phyloP scores from a whole-genome alignment of 2,888 invertebrate species.

The Mellilla xanthometata region DNA sequence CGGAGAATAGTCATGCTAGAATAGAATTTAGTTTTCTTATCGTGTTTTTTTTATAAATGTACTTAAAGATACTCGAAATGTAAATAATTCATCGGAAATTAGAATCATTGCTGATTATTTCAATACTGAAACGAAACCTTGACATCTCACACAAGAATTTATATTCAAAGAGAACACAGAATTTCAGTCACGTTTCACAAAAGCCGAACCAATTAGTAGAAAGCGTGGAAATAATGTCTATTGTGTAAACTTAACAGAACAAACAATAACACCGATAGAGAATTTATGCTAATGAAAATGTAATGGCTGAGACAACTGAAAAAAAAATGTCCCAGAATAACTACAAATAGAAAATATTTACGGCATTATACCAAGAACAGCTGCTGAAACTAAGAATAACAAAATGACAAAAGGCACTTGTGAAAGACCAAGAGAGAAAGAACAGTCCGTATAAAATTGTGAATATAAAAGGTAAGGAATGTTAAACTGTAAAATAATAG shows the following conservation, averaged over 20 bases:
- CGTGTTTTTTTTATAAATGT: too few species aligned
- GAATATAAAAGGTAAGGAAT: constrained; percentile 7
- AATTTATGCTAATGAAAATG: background rate
- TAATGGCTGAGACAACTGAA: background rate
- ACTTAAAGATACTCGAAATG: too few species aligned
- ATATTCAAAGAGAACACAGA: too few species aligned
- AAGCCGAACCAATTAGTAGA: background rate
- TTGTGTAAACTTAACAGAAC: background rate
- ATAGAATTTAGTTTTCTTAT: too few species aligned
- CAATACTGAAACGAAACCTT: too few species aligned
- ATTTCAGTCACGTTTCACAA: too few species aligned
- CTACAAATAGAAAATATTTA: background rate
- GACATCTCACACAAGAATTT: too few species aligned
- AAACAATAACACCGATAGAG: background rate
- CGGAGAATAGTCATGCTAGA: too few species aligned
- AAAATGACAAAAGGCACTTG: background rate
- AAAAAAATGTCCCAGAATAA: background rate
- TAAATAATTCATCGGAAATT: too few species aligned
- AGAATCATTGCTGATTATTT: too few species aligned
- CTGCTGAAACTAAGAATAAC: constrained; percentile 5
- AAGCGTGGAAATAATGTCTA: background rate
- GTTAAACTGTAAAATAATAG: constrained; percentile 9
- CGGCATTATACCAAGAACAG: background rate
- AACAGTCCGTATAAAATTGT: constrained; percentile 3
- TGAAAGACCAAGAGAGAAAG: constrained; percentile 10